These are phyloP conservation scores for Arnoldichthys spilopterus DNA, from an alignment of 2,797 vertebrate genomes.

Conservation along the genomic window DNA sequence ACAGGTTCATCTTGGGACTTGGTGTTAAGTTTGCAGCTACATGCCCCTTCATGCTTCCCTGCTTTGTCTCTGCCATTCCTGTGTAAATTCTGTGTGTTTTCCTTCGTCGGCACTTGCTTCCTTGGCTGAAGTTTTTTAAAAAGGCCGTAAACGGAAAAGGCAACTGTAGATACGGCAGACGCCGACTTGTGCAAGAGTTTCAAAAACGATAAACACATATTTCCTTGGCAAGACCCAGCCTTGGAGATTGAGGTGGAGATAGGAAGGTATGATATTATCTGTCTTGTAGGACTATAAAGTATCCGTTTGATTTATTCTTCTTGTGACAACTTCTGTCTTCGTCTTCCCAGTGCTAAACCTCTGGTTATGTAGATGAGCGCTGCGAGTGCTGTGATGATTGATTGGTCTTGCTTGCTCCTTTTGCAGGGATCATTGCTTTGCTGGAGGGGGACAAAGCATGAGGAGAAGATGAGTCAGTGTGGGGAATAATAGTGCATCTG, in stretches of 20 bases:
- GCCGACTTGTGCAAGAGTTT: constrained; percentile 48
- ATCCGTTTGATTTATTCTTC: constrained; percentile 3
- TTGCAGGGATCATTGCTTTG: neutral
- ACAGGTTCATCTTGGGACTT: constrained; percentile 47
- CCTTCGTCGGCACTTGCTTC: constrained; percentile 59
- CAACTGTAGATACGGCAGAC: constrained; percentile 38
- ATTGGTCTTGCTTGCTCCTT: neutral
- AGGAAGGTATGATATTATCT: constrained; percentile 3
- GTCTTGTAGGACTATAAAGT: constrained; percentile 4
- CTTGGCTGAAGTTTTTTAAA: constrained; percentile 38
- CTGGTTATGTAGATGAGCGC: neutral
- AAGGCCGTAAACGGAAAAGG: constrained; percentile 33
- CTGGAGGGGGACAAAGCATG: neutral
- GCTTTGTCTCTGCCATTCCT: constrained; percentile 67
- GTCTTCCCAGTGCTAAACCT: neutral
- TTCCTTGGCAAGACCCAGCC: constrained; percentile 34
- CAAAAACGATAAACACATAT: constrained; percentile 50
- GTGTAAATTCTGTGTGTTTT: constrained; percentile 65
- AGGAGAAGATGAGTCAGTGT: constrained; percentile 18
- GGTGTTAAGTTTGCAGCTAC: constrained; percentile 40
- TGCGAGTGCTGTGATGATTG: constrained; percentile 17
- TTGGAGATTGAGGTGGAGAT: constrained; percentile 38
- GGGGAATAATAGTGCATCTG: constrained; percentile 21
- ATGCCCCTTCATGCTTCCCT: constrained; percentile 65
- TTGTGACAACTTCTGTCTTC: constrained; percentile 6